Conservation (phyloP, 2,888 invertebrate genomes). For the Macrophya alboannulata region DNA sequence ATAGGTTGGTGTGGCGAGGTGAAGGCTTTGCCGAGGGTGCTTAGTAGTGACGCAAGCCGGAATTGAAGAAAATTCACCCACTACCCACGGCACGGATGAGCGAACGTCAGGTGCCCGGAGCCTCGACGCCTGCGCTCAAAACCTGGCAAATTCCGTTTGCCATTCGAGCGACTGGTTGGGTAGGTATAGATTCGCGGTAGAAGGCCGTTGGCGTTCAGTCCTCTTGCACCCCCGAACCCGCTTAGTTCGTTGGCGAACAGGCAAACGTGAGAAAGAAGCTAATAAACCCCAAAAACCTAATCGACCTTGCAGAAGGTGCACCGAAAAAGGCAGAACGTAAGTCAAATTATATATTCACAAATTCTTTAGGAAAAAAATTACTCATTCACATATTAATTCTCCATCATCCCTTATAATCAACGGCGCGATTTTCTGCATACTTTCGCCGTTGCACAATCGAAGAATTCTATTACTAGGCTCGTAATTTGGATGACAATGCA, state of each 20-base stretch:
- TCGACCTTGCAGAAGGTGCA: background rate
- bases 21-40: conserved; percentile 26
- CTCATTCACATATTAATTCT: background rate
- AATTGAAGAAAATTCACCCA: conserved; percentile 35
- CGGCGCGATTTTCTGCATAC: background rate
- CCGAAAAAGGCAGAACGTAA: conserved; percentile 23
- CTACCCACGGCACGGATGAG: conserved; percentile 17
- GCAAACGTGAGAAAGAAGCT: background rate
- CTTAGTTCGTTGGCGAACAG: background rate
- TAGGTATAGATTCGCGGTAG: conserved; percentile 76
- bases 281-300: background rate
- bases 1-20: background rate
- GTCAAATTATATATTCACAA: background rate
- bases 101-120: conserved; percentile 43
- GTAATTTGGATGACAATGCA: background rate
- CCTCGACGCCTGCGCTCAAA: conserved; percentile 39
- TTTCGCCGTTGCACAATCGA: background rate
- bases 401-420: background rate
- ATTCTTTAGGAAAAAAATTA: background rate
- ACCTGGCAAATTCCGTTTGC: conserved; percentile 35
- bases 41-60: conserved; percentile 31
- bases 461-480: background rate
- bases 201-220: conserved; percentile 70
- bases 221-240: conserved; percentile 65
- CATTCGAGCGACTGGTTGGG: conserved; percentile 61